A percentile compares a stretch with the other conserved stretches of the same genome.
Evolutionary conservation across 2,888 invertebrate species (phyloP).

Genomic region (Lutraria lutraria): DNA sequence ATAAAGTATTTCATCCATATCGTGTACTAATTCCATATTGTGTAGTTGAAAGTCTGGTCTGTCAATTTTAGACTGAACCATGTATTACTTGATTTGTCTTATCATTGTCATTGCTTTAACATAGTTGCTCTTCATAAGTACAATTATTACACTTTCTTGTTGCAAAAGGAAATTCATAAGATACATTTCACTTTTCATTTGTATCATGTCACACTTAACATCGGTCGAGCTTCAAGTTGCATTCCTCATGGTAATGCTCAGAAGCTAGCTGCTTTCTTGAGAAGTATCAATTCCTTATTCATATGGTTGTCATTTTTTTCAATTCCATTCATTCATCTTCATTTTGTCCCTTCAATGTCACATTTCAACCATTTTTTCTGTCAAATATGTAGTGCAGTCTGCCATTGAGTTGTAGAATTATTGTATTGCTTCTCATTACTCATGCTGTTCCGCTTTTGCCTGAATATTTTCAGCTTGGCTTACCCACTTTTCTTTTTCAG

Average conservation of each 20-base stretch:
- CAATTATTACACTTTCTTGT: no score
- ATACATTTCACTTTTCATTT: no score
- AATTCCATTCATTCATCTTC: background rate
- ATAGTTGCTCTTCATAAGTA: background rate
- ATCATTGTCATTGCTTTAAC: background rate
- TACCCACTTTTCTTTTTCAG: conserved; percentile 33
- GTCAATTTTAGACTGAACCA: conserved; percentile 19
- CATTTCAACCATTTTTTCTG: background rate
- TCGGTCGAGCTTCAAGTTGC: no score
- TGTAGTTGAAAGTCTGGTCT: conserved; percentile 46
- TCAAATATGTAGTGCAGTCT: background rate
- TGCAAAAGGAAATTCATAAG: no score
- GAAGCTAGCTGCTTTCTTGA: background rate
- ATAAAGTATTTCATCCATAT: background rate
- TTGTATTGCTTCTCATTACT: background rate
- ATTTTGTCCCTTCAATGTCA: background rate
- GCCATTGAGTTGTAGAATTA: background rate
- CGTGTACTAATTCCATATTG: conserved; percentile 24
- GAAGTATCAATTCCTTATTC: background rate
- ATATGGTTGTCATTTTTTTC: background rate
- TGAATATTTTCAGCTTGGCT: conserved; percentile 3
- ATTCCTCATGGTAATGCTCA: no score
- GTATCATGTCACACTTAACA: no score
- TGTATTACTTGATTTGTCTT: background rate
- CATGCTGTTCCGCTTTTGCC: background rate